Conservation (phyloP, 2,113 vertebrate genomes). For the Thalassoma bifasciatum region DNA sequence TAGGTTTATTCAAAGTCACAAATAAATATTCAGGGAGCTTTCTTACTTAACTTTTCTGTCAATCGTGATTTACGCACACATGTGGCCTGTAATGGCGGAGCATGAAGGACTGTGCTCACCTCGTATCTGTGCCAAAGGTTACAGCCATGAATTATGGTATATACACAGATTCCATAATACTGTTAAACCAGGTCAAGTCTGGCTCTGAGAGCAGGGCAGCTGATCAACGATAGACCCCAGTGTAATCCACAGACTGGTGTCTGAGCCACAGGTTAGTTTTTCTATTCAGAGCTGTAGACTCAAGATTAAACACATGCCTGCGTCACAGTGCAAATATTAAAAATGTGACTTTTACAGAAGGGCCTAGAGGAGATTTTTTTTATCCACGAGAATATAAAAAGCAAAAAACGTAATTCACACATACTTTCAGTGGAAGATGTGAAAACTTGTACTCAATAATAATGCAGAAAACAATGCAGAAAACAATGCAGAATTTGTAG, state of each 20-base stretch:
- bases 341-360: too few species aligned
- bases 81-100: slow-evolving; percentile 49
- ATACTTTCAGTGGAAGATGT: too few species aligned
- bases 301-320: not conserved
- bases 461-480: too few species aligned
- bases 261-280: not conserved
- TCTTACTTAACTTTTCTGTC: not conserved
- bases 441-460: too few species aligned
- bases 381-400: too few species aligned
- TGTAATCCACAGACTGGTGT: not conserved
- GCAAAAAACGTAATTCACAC: too few species aligned
- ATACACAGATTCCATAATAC: slow-evolving; percentile 34
- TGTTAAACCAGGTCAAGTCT: slow-evolving; percentile 53
- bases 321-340: too few species aligned
- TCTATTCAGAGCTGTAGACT: not conserved
- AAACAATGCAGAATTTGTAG: not conserved
- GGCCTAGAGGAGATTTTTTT: too few species aligned
- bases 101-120: slow-evolving; percentile 30
- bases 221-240: slow-evolving; percentile 18
- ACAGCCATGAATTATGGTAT: slow-evolving; percentile 44
- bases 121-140: slow-evolving; percentile 79
- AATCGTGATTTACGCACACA: slow-evolving; percentile 6
- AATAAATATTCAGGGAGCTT: not conserved
- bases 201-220: slow-evolving; percentile 20
- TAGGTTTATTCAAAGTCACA: not conserved